Evolutionary conservation across 2,888 invertebrate genomes (phyloP).

Genomic region (Amphimallon solstitiale): DNA sequence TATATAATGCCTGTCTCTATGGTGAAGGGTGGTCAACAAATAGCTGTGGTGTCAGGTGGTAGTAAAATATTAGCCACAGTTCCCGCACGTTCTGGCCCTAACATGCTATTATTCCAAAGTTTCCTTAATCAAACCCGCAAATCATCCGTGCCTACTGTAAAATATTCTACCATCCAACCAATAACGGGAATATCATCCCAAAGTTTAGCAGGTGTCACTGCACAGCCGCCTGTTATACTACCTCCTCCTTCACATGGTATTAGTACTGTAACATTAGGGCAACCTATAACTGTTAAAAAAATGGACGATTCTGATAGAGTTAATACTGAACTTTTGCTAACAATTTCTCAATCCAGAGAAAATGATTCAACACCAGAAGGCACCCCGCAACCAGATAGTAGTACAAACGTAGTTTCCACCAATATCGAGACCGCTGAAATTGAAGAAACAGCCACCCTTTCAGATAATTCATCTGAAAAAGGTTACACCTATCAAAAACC

Average conservation of each 20-base stretch:
- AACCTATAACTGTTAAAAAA: slow-evolving; percentile 61
- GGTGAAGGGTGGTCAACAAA: slow-evolving; percentile 77
- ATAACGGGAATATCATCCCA: slow-evolving; percentile 62
- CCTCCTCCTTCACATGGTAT: slow-evolving; percentile 59
- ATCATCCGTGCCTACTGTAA: slow-evolving; percentile 68
- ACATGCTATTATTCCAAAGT: slow-evolving; percentile 74
- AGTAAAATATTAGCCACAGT: slow-evolving; percentile 68
- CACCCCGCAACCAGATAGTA: slow-evolving; percentile 55
- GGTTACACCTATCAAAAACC: slow-evolving; percentile 45
- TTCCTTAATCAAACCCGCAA: slow-evolving; percentile 74
- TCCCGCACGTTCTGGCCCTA: slow-evolving; percentile 67
- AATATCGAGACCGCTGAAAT: slow-evolving; percentile 54
- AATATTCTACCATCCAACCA: slow-evolving; percentile 63
- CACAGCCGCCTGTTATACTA: slow-evolving; percentile 62
- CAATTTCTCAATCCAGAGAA: slow-evolving; percentile 59
- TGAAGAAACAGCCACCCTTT: slow-evolving; percentile 53
- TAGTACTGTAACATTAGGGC: slow-evolving; percentile 59
- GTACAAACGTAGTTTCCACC: slow-evolving; percentile 50
- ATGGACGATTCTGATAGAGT: slow-evolving; percentile 57
- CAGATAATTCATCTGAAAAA: slow-evolving; percentile 51
- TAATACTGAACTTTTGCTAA: slow-evolving; percentile 58
- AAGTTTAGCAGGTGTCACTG: slow-evolving; percentile 59
- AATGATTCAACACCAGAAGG: slow-evolving; percentile 45
- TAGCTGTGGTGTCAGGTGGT: slow-evolving; percentile 77
- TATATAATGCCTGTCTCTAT: slow-evolving; percentile 77